phyloP scores from a whole-genome alignment of 1,140 invertebrate species.

The Pseudomyrmex flavicornis region DNA sequence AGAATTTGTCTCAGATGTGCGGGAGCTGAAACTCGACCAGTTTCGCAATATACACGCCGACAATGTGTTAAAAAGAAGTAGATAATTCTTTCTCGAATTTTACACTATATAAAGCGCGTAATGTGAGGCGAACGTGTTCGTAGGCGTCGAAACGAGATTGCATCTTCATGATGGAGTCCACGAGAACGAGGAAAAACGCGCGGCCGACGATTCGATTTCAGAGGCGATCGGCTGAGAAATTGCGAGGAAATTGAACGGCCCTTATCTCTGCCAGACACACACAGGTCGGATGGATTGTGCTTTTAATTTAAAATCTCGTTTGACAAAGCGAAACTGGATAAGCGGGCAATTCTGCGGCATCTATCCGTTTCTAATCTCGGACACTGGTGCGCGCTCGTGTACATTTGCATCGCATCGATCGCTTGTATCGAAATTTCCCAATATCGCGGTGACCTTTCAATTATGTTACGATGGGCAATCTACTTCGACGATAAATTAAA shows the following conservation, averaged over 20 bases:
- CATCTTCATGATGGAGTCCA: constrained; percentile 12
- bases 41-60: background rate
- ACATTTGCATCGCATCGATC: background rate
- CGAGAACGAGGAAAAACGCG: background rate
- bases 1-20: too few relatives aligned
- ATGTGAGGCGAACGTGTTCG: background rate
- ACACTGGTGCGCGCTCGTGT: background rate
- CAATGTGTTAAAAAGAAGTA: background rate
- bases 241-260: constrained; percentile 52
- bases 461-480: background rate
- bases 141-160: background rate
- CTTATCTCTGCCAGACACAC: constrained; percentile 41
- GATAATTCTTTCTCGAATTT: background rate
- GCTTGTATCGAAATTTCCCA: background rate
- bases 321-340: constrained; percentile 11
- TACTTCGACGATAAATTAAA: background rate
- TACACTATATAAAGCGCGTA: background rate
- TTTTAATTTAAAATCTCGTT: constrained; percentile 31
- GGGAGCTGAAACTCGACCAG: too few relatives aligned
- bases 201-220: constrained; percentile 31
- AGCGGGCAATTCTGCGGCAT: constrained; percentile 2
- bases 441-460: background rate
- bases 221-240: constrained; percentile 52
- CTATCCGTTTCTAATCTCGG: background rate
- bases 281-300: background rate